A percentile compares a stretch with the other conserved stretches of the same genome.
Conservation (phyloP, 2,888 invertebrate genomes). For the Thymelicus sylvestris region DNA sequence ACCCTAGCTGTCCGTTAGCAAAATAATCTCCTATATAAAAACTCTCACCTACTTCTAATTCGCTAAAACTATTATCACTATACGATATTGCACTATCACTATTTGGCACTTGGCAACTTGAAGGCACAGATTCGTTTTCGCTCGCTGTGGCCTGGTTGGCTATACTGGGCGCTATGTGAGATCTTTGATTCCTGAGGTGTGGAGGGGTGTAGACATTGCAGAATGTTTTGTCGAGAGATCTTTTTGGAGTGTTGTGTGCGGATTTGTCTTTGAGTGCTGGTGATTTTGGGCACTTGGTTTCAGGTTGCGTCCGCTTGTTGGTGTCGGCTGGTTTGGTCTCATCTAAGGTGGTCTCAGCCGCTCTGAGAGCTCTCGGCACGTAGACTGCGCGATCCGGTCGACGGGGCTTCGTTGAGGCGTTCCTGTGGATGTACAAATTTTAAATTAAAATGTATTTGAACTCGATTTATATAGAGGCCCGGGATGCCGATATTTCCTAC, state of each 20-base stretch:
- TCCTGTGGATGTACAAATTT: conserved; percentile 55
- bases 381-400: conserved; percentile 92
- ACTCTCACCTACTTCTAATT: conserved; percentile 71
- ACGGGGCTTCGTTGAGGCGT: conserved; percentile 76
- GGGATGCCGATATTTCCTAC: background rate
- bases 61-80: conserved; percentile 78
- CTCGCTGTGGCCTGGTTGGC: conserved; percentile 57
- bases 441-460: background rate
- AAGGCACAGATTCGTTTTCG: conserved; percentile 73
- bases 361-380: conserved; percentile 89
- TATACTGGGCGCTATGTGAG: conserved; percentile 67
- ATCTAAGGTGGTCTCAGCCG: conserved; percentile 54
- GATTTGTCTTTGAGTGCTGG: conserved; percentile 71
- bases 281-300: conserved; percentile 68
- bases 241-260: conserved; percentile 68
- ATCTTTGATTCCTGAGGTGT: conserved; percentile 73
- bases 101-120: conserved; percentile 80
- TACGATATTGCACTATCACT: conserved; percentile 81
- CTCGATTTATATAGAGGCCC: no score
- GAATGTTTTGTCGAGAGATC: conserved; percentile 72
- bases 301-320: conserved; percentile 55
- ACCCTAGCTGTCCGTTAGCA: conserved; percentile 76
- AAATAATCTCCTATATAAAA: conserved; percentile 83
- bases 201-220: conserved; percentile 83
- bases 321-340: conserved; percentile 45